Evolutionary conservation across 1,140 invertebrate species (phyloP).

Genomic region (Drosophila busckii): DNA sequence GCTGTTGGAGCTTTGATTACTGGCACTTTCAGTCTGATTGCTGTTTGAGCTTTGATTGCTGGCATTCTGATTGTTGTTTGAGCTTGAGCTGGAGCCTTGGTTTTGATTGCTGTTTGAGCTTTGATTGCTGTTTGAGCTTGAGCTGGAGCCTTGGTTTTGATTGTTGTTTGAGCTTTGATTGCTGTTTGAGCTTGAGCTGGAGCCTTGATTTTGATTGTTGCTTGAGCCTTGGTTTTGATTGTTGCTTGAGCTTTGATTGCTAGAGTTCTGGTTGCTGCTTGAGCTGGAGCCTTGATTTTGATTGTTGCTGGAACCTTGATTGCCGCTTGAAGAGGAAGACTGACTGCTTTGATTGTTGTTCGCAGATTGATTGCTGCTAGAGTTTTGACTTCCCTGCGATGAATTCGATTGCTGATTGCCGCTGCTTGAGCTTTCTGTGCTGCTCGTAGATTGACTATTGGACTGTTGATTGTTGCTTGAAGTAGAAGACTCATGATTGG

Average conservation of each 20-base stretch:
- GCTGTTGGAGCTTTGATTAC: slow-evolving; percentile 7
- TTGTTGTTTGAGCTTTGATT: slow-evolving; percentile 44
- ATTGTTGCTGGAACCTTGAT: slow-evolving; percentile 28
- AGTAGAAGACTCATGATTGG: slow-evolving; percentile 39
- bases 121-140: slow-evolving; percentile 35
- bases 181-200: slow-evolving; percentile 29
- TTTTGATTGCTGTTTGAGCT: slow-evolving; percentile 30
- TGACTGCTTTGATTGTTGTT: slow-evolving; percentile 33
- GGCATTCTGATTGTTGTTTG: slow-evolving; percentile 35
- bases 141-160: slow-evolving; percentile 18
- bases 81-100: slow-evolving; percentile 13
- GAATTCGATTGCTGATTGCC: slow-evolving; percentile 22
- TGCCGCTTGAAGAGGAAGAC: slow-evolving; percentile 15
- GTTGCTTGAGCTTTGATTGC: slow-evolving; percentile 11
- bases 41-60: slow-evolving; percentile 30
- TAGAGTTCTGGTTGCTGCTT: slow-evolving; percentile 18
- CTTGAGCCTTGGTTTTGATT: slow-evolving; percentile 25
- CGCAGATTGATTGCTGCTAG: slow-evolving; percentile 28
- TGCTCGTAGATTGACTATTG: slow-evolving; percentile 19
- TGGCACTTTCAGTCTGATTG: slow-evolving; percentile 31
- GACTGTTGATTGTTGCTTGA: slow-evolving; percentile 14
- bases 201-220: slow-evolving; percentile 33
- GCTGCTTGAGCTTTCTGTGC: not conserved
- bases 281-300: no score
- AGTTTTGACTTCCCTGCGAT: slow-evolving; percentile 24